A percentile compares a stretch with the other conserved stretches of the same genome.
Conservation (phyloP, 2,797 vertebrate genomes). For the Emys orbicularis region DNA sequence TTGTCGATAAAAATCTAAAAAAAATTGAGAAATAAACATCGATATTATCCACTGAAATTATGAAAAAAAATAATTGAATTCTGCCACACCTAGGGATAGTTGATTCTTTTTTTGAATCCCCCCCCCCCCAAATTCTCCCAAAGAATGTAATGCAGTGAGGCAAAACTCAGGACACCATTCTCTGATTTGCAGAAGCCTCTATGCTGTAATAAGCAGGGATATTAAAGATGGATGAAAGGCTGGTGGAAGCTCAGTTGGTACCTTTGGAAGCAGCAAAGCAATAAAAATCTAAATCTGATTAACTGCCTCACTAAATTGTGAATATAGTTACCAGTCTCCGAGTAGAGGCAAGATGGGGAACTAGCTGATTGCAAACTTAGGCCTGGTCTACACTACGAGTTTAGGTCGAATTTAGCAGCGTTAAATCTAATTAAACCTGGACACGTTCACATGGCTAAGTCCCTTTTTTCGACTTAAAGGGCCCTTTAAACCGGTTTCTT, state of each 20-base stretch:
- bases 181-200: constrained; percentile 3
- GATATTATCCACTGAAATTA: background rate
- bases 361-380: background rate
- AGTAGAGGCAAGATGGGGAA: constrained; percentile 42
- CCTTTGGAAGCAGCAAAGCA: background rate
- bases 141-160: background rate
- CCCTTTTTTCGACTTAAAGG: no score
- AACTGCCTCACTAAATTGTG: constrained; percentile 27
- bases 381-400: no score
- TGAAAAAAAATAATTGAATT: background rate
- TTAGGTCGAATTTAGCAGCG: no score
- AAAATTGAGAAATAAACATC: background rate
- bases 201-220: constrained; percentile 5
- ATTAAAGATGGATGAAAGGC: constrained; percentile 39
- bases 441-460: no score
- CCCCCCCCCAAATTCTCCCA: background rate
- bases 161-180: background rate
- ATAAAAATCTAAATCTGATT: constrained; percentile 32
- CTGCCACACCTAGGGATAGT: background rate
- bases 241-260: background rate
- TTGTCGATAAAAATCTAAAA: background rate
- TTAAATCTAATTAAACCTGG: no score
- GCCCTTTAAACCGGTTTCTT: no score
- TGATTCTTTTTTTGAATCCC: background rate
- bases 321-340: constrained; percentile 28